Conservation (phyloP, 2,797 vertebrate genomes). For the Melanotaenia nigrans region DNA sequence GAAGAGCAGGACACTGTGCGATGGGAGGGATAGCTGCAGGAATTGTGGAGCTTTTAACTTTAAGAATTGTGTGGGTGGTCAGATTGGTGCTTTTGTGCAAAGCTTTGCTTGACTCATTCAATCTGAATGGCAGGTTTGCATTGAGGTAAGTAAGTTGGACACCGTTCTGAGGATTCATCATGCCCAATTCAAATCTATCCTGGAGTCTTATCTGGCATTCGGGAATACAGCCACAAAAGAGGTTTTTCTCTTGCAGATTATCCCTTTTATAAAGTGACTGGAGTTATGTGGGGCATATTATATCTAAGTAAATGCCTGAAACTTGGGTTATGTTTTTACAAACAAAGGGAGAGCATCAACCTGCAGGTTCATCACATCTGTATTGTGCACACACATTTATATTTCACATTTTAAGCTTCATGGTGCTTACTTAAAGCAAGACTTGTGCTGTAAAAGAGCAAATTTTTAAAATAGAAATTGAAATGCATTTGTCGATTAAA, state of each 20-base stretch:
- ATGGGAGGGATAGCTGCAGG: conserved; percentile 33
- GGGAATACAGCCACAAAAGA: conserved; percentile 54
- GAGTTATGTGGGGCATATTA: conserved; percentile 39
- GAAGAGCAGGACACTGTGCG: conserved; percentile 13
- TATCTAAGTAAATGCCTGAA: conserved; percentile 26
- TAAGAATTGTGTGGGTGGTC: conserved; percentile 60
- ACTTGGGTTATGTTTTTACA: conserved; percentile 7
- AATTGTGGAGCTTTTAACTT: conserved; percentile 64
- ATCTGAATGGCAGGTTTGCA: conserved; percentile 66
- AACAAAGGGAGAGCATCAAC: conserved; percentile 15
- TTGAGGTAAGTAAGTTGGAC: conserved; percentile 67
- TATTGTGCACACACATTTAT: conserved; percentile 15
- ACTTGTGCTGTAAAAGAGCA: background rate
- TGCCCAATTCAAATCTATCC: conserved; percentile 71
- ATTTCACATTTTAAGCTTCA: background rate
- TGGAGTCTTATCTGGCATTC: conserved; percentile 55
- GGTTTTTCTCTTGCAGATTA: conserved; percentile 37
- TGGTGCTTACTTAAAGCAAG: background rate
- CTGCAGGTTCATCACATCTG: conserved; percentile 13
- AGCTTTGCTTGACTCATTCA: conserved; percentile 67
- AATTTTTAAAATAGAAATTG: background rate
- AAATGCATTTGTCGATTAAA: background rate
- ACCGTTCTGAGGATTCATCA: conserved; percentile 51
- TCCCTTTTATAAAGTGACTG: conserved; percentile 35
- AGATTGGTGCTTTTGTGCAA: conserved; percentile 58